Evolutionary conservation across 2,888 invertebrate genomes (phyloP).

Genomic region (Epinotia demarniana): DNA sequence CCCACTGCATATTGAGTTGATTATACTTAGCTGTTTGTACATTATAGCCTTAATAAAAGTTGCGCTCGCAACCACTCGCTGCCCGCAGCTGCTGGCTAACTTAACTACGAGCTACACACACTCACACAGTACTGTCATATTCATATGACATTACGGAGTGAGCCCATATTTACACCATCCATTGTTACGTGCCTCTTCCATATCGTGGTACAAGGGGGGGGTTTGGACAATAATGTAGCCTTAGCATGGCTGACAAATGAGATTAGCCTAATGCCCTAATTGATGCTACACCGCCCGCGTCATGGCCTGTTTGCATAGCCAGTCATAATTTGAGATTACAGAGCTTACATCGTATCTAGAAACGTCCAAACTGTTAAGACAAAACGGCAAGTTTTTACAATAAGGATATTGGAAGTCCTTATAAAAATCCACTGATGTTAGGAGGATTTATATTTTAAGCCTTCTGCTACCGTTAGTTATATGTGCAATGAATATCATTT

Average conservation of each 20-base stretch:
- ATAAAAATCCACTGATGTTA: background rate
- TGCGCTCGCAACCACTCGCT: background rate
- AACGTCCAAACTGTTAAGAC: constrained; percentile 28
- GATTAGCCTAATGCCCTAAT: constrained; percentile 77
- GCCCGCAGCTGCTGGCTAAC: background rate
- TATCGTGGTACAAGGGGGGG: constrained; percentile 24
- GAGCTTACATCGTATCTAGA: constrained; percentile 31
- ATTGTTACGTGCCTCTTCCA: constrained; percentile 18
- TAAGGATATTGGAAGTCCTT: background rate
- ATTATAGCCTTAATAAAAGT: background rate
- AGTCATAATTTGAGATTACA: constrained; percentile 47
- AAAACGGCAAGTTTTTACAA: too few species aligned
- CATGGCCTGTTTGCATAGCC: constrained; percentile 41
- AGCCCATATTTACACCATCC: constrained; percentile 1
- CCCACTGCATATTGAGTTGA: too few species aligned
- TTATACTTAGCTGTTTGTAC: background rate
- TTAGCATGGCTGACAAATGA: constrained; percentile 63
- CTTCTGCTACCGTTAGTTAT: background rate
- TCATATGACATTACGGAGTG: constrained; percentile 11
- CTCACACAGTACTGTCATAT: background rate
- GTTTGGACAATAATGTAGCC: constrained; percentile 43
- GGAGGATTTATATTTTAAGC: background rate
- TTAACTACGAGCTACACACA: background rate
- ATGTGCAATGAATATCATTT: too few species aligned
- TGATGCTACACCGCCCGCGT: constrained; percentile 65